phyloP scores from a whole-genome alignment of 2,113 vertebrate species.

The Leiothrix lutea region DNA sequence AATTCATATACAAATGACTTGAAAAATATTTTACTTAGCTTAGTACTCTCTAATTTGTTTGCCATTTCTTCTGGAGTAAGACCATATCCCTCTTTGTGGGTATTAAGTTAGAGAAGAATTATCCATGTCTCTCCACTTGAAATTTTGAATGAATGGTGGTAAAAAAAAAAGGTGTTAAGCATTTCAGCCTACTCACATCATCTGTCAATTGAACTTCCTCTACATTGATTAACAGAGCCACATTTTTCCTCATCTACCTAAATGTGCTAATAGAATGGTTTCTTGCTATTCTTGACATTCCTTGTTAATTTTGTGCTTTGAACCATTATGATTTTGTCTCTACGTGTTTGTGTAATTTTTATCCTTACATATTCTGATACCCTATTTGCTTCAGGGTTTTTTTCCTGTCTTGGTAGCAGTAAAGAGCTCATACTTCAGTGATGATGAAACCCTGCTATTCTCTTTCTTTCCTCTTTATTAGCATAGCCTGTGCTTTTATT shows the following conservation, averaged over 20 bases:
- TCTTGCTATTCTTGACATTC: not conserved
- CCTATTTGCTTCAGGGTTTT: not conserved
- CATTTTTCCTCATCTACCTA: not conserved
- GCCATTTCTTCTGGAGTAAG: not conserved
- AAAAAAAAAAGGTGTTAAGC: conserved; percentile 9
- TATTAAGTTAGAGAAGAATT: not conserved
- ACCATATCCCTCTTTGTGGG: not conserved
- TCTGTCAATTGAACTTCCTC: conserved; percentile 28
- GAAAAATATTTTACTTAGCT: not conserved
- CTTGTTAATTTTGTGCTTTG: not conserved
- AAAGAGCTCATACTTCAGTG: not conserved
- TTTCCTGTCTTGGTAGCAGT: not conserved
- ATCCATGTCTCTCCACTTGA: not conserved
- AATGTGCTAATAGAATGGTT: not conserved
- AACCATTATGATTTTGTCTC: not conserved
- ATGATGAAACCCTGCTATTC: not conserved
- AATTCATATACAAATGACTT: not conserved
- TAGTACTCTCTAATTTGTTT: not conserved
- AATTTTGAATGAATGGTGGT: conserved; percentile 23
- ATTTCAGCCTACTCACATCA: conserved; percentile 26
- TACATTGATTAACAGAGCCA: not conserved
- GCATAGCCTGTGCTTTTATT: not conserved
- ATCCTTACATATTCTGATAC: not conserved
- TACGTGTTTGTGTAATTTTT: not conserved
- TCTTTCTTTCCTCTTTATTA: not conserved